A percentile compares a stretch with the other conserved stretches of the same genome.
Conservation (phyloP, 2,888 invertebrate genomes). For the Apotomis turbidana region DNA sequence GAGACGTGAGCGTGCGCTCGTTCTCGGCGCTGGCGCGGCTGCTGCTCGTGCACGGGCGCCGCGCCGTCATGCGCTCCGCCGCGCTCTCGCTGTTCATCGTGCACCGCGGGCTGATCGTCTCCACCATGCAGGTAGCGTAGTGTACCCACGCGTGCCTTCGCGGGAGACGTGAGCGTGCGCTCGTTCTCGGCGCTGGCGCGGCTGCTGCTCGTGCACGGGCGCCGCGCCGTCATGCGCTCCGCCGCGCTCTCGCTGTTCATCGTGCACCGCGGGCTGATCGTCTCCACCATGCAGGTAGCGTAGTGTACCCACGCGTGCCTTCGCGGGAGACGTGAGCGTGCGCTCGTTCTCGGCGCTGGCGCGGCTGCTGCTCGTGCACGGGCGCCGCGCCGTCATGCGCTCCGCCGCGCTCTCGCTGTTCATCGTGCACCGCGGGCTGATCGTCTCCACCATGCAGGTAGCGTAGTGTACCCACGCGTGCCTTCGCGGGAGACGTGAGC, state of each 20-base stretch:
- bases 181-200: slow-evolving; percentile 94
- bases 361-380: slow-evolving; percentile 94
- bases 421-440: slow-evolving; percentile 98
- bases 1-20: slow-evolving; percentile 98
- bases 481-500: slow-evolving; percentile 98
- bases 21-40: slow-evolving; percentile 93
- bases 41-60: slow-evolving; percentile 95
- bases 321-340: slow-evolving; percentile 99
- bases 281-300: slow-evolving; percentile 94
- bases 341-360: slow-evolving; percentile 94
- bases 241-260: slow-evolving; percentile 99
- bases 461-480: slow-evolving; percentile 69
- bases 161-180: slow-evolving; percentile 98
- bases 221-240: slow-evolving; percentile 96
- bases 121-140: slow-evolving; percentile 90
- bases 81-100: slow-evolving; percentile 99
- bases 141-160: slow-evolving; percentile 86
- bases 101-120: slow-evolving; percentile 98
- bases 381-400: slow-evolving; percentile 95
- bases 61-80: slow-evolving; percentile 97
- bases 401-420: slow-evolving; percentile 99
- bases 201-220: slow-evolving; percentile 95
- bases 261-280: slow-evolving; percentile 98
- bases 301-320: slow-evolving; percentile 80
- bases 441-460: slow-evolving; percentile 97